phyloP scores from a whole-genome alignment of 2,888 invertebrate genomes.

The Pilophorus perplexus region DNA sequence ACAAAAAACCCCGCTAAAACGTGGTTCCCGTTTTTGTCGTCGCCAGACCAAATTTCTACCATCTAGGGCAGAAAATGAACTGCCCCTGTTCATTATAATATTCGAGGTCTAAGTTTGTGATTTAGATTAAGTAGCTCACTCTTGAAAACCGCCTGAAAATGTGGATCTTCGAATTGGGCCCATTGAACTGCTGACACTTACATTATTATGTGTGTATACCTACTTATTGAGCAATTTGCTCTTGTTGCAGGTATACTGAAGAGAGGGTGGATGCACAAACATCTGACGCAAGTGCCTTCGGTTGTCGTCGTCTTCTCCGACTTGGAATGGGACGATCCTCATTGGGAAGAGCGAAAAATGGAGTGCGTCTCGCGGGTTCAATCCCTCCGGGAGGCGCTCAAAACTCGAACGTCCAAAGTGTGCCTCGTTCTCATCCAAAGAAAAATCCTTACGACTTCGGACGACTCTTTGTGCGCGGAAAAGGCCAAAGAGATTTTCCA shows the following conservation, averaged over 20 bases:
- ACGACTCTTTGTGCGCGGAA: constrained; percentile 67
- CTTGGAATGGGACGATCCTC: constrained; percentile 92
- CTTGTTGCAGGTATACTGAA: constrained; percentile 85
- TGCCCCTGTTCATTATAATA: too few relatives aligned
- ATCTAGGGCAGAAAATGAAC: too few relatives aligned
- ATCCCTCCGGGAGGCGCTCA: constrained; percentile 54
- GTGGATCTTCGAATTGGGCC: too few relatives aligned
- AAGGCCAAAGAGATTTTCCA: constrained; percentile 85
- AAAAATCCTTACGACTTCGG: constrained; percentile 71
- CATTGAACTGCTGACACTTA: too few relatives aligned
- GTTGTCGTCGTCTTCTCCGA: constrained; percentile 94
- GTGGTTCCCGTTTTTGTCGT: too few relatives aligned
- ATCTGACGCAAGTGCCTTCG: constrained; percentile 82
- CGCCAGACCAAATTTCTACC: too few relatives aligned
- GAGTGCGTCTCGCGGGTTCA: constrained; percentile 86
- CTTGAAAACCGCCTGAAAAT: too few relatives aligned
- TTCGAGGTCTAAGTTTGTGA: too few relatives aligned
- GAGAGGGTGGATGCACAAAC: constrained; percentile 92
- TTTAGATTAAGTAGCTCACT: too few relatives aligned
- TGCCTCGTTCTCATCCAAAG: constrained; percentile 89
- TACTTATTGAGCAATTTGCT: too few relatives aligned
- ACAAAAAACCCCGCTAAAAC: too few relatives aligned
- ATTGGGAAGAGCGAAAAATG: constrained; percentile 92
- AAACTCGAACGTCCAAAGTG: constrained; percentile 71
- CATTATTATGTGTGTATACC: too few relatives aligned